Evolutionary conservation across 2,113 vertebrate species (phyloP).

Genomic region (Bolborhynchus lineola): DNA sequence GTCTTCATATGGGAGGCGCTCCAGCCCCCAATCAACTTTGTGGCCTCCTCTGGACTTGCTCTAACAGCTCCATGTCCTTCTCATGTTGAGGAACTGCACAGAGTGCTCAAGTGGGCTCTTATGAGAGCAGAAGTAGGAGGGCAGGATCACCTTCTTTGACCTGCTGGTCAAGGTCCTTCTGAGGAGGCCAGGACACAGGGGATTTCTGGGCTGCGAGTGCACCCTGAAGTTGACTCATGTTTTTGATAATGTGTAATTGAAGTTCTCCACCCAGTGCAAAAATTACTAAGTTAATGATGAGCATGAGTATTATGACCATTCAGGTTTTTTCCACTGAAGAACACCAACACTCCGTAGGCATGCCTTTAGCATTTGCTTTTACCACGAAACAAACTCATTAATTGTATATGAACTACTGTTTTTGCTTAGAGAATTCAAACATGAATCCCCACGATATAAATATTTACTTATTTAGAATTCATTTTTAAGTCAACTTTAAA

Average conservation of each 20-base stretch:
- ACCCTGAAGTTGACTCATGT: background rate
- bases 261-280: background rate
- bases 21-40: too few relatives aligned
- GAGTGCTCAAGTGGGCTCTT: background rate
- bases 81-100: background rate
- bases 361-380: background rate
- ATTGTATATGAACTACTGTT: background rate
- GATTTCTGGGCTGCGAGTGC: background rate
- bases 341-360: background rate
- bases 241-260: background rate
- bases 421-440: background rate
- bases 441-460: background rate
- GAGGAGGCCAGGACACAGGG: background rate
- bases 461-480: background rate
- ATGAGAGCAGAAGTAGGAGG: too few relatives aligned
- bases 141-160: background rate
- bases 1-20: too few relatives aligned
- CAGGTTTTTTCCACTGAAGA: background rate
- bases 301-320: background rate
- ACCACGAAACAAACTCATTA: background rate
- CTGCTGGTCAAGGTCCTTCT: background rate
- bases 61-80: background rate
- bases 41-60: too few relatives aligned
- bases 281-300: background rate
- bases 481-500: background rate